Conservation (phyloP, 1,140 invertebrate genomes). For the Cecropterus lyciades region DNA sequence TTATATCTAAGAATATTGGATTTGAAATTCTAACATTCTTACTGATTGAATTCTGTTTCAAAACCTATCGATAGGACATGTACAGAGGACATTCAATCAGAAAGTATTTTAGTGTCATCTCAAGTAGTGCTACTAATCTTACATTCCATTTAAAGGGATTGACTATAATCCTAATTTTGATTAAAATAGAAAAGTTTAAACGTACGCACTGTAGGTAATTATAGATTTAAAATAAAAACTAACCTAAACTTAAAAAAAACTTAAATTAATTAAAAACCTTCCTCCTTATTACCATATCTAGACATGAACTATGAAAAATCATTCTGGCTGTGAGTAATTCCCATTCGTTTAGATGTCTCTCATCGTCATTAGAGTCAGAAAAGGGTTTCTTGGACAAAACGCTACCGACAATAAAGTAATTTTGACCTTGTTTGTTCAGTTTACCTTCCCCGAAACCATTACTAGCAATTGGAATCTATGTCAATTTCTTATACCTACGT, state of each 20-base stretch:
- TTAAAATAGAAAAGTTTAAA: conserved; percentile 79
- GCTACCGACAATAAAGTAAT: conserved; percentile 67
- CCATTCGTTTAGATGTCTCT: conserved; percentile 70
- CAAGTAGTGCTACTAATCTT: conserved; percentile 69
- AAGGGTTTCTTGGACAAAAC: conserved; percentile 40
- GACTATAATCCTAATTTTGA: conserved; percentile 71
- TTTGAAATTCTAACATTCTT: conserved; percentile 46
- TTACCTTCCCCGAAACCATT: conserved; percentile 38
- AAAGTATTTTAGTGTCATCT: conserved; percentile 41
- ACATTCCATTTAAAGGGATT: conserved; percentile 76
- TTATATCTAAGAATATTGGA: conserved; percentile 73
- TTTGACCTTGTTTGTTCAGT: conserved; percentile 34
- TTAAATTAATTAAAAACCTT: conserved; percentile 64
- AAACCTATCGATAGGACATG: conserved; percentile 9
- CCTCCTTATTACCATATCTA: conserved; percentile 74
- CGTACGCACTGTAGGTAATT: conserved; percentile 80
- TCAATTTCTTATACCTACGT: conserved; percentile 58
- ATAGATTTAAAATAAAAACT: conserved; percentile 74
- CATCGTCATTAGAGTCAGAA: conserved; percentile 54
- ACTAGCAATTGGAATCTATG: conserved; percentile 40
- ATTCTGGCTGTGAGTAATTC: conserved; percentile 82
- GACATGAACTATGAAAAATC: conserved; percentile 76
- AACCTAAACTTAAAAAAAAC: conserved; percentile 66
- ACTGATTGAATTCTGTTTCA: conserved; percentile 39
- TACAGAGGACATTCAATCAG: conserved; percentile 37